Evolutionary conservation across 2,113 vertebrate species (phyloP).

Genomic region (Xenus cinereus): DNA sequence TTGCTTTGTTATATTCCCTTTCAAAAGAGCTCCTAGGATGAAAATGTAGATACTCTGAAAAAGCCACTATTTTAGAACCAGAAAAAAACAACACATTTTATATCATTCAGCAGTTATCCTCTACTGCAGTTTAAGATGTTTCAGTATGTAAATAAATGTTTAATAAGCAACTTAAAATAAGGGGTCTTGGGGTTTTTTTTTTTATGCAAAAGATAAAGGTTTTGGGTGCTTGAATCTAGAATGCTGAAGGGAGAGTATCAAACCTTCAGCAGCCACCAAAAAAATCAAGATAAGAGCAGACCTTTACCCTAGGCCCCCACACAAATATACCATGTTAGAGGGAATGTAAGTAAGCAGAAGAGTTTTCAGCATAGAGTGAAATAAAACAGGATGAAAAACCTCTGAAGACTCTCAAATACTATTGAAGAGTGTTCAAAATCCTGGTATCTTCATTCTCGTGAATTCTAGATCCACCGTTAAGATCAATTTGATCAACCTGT

Average conservation of each 20-base stretch:
- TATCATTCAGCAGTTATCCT: background rate
- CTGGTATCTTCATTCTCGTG: background rate
- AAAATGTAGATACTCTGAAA: background rate
- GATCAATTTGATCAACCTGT: background rate
- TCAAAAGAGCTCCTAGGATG: background rate
- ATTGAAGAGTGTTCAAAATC: background rate
- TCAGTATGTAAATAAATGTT: background rate
- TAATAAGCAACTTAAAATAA: background rate
- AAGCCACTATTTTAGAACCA: background rate
- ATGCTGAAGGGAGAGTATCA: background rate
- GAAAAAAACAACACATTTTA: background rate
- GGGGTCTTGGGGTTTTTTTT: background rate
- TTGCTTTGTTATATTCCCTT: background rate
- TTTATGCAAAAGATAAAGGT: background rate
- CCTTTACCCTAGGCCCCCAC: background rate
- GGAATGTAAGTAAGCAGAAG: background rate
- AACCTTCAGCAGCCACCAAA: background rate
- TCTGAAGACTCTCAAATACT: background rate
- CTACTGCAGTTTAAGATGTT: background rate
- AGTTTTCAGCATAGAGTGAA: background rate
- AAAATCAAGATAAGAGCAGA: background rate
- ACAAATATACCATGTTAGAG: background rate
- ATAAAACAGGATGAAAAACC: background rate
- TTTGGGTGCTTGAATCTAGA: background rate
- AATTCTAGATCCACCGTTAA: background rate